These are phyloP conservation scores for Spatulosminthurus flaviceps DNA, from an alignment of 2,888 invertebrate species.

Conservation along the genomic window DNA sequence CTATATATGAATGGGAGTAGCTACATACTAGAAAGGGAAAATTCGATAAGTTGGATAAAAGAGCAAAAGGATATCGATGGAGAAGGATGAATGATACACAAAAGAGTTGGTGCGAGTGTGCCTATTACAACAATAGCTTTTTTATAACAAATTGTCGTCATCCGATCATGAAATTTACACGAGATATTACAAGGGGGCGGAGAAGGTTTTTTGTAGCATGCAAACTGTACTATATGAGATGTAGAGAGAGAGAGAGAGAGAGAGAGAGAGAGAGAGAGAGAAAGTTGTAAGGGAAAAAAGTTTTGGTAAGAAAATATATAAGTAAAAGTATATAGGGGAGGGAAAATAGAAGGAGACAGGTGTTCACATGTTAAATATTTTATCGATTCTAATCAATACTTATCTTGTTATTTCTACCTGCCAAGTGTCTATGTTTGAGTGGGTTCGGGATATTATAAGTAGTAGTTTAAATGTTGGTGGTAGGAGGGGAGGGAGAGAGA, in stretches of 20 bases:
- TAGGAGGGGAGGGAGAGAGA: background rate
- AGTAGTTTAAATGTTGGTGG: background rate
- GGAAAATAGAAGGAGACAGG: slow-evolving; percentile 3
- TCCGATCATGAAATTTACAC: slow-evolving; percentile 7
- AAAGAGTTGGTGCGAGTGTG: slow-evolving; percentile 4
- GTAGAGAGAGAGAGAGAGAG: no score
- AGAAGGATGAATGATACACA: slow-evolving; percentile 49
- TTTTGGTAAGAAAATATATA: no score
- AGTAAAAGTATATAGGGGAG: no score
- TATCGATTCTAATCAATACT: slow-evolving; percentile 50
- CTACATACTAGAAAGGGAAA: no score
- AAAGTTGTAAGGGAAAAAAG: no score
- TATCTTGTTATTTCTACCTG: slow-evolving; percentile 35
- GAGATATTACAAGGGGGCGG: no score
- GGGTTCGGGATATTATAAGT: background rate
- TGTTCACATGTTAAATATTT: slow-evolving; percentile 57
- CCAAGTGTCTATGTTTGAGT: background rate
- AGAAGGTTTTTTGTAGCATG: no score
- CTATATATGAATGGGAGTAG: background rate
- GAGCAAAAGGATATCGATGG: slow-evolving; percentile 43
- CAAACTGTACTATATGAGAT: no score
- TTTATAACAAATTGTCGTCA: slow-evolving; percentile 41
- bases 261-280: no score
- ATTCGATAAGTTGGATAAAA: slow-evolving; percentile 40
- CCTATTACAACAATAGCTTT: background rate